Base-by-base conservation (phyloP, 2,797 vertebrate species). In the Neosalanx taihuensis region DNA sequence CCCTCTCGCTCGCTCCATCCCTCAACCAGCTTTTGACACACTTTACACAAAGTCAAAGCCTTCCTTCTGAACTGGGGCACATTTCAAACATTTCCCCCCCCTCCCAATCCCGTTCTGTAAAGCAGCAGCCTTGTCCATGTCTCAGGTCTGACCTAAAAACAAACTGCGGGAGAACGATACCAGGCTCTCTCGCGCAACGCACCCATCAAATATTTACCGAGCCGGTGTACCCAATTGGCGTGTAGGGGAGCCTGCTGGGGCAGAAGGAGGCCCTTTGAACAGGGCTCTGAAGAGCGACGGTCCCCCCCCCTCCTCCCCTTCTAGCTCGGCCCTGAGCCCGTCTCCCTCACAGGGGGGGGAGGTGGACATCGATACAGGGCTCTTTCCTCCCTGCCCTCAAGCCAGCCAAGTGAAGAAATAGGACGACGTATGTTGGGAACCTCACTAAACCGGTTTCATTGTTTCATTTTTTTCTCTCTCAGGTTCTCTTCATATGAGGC, bases 151-250 rank as follows among this genome's bases (percentile, higher is more conserved):
- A 90, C 89, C 90, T 92, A 89, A 89, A 92, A 91, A 91, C 80
- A 90, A 78, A 41, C 51, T 17, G 51, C 78, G 83, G 4, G 26
- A 1, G 77, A 84, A 86, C 49, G 72, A 79, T 80, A 82, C 81
- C 37, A 41, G 37, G 10, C 37, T 13, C 37, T 41, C 10, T 3
- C 6, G 12, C 37, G 12, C 37, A 10, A 81, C 80, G 13, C 46
- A 64, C 76, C 71, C n/a, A 90, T 92, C 82, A 91, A 91, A 90
- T 91, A 90, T 90, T 91, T 88, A 91, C 86, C 75, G 60, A 79
- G 60, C 85, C 78, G 81, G 75, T 72, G 58, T 49, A 49, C 64
- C 41, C n/a, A 53, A 84, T 88, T 77, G 72, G 72, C 74, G 78
- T 46, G 72, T 60, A 15, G 41, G 53, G 56, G 69, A 67, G 33